Percentiles rank a stretch among this genome's conserved stretches.
Conservation (phyloP, 2,797 vertebrate species). For the Gastrophryne carolinensis region DNA sequence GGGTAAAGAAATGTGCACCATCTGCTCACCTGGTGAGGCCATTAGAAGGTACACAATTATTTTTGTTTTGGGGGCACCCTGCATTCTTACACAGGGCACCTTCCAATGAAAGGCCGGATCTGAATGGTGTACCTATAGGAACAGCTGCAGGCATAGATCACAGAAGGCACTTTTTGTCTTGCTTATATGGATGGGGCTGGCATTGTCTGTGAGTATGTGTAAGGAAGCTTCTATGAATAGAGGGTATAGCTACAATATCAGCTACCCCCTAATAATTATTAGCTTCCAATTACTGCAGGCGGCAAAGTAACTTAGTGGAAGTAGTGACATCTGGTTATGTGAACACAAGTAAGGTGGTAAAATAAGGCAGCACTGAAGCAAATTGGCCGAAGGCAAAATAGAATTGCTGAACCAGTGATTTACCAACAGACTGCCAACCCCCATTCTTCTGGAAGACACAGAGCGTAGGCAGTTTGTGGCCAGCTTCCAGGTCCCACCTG, state of each 20-base stretch:
- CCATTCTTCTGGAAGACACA: slow-evolving; percentile 15
- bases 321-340: slow-evolving; percentile 5
- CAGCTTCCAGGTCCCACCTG: slow-evolving; percentile 31
- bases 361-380: slow-evolving; percentile 6
- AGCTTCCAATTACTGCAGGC: background rate
- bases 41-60: too few species aligned
- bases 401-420: background rate
- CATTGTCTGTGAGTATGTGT: too few species aligned
- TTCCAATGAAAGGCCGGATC: too few species aligned
- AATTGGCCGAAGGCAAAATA: background rate
- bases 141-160: too few species aligned
- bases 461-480: slow-evolving; percentile 19
- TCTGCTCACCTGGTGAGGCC: too few species aligned
- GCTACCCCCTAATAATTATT: background rate
- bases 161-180: too few species aligned
- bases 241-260: background rate
- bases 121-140: too few species aligned
- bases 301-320: background rate
- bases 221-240: too few species aligned
- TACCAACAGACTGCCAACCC: slow-evolving; percentile 1
- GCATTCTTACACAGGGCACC: too few species aligned
- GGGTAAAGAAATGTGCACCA: too few species aligned
- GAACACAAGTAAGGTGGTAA: background rate
- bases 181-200: too few species aligned
- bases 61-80: too few species aligned